A percentile compares a stretch with the other conserved stretches of the same genome.
phyloP scores from a whole-genome alignment of 2,888 invertebrate species.

The Pyrochroa serraticornis region DNA sequence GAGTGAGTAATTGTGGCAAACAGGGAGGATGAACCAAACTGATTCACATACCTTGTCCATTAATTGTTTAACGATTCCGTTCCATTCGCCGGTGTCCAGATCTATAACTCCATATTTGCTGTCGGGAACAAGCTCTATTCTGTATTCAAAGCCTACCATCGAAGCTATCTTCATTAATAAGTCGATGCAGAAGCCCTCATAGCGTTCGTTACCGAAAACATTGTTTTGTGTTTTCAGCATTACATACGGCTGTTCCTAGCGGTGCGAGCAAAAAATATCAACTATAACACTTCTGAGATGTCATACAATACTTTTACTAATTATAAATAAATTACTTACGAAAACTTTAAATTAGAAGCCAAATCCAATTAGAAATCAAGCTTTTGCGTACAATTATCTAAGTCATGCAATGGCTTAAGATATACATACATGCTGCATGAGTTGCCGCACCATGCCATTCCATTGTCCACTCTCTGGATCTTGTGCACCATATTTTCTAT shows the following conservation, averaged over 20 bases:
- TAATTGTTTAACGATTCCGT: conserved; percentile 70
- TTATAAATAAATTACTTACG: background rate
- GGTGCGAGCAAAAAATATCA: conserved; percentile 14
- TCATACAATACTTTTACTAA: background rate
- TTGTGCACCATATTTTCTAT: conserved; percentile 70
- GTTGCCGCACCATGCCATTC: conserved; percentile 74
- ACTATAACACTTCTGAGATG: background rate
- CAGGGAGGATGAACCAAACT: no score
- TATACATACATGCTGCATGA: conserved; percentile 71
- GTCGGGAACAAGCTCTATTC: conserved; percentile 68
- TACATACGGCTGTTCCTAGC: conserved; percentile 57
- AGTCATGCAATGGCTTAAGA: background rate
- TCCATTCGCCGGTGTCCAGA: conserved; percentile 76
- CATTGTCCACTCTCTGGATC: conserved; percentile 67
- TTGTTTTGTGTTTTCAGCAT: conserved; percentile 58
- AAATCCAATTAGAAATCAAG: no score
- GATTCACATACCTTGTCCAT: conserved; percentile 66
- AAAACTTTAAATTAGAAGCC: no score
- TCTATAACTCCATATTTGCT: conserved; percentile 77
- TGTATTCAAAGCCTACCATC: conserved; percentile 71
- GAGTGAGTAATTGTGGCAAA: no score
- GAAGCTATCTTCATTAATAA: conserved; percentile 67
- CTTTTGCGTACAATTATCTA: background rate
- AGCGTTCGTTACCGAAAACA: conserved; percentile 67
- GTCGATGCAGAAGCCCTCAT: conserved; percentile 78